These are phyloP conservation scores for Tinea pellionella DNA, from an alignment of 2,888 invertebrate genomes.

Conservation along the genomic window DNA sequence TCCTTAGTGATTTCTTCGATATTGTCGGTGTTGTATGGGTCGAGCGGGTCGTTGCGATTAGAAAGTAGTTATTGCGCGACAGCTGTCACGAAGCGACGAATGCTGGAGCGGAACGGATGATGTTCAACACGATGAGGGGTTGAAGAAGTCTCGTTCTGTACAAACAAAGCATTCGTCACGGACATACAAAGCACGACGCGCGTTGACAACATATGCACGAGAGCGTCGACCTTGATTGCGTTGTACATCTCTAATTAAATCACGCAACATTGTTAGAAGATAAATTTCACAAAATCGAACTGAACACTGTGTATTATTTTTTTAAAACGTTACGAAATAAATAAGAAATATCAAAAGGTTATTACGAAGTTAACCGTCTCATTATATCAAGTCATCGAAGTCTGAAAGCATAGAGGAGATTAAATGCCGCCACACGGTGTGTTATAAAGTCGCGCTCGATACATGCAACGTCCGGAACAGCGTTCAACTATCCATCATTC, in stretches of 20 bases:
- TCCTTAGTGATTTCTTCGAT: constrained; percentile 48
- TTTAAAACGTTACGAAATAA: not conserved
- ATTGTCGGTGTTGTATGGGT: constrained; percentile 36
- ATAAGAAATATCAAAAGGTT: not conserved
- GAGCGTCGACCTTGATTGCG: constrained; percentile 14
- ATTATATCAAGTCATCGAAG: constrained; percentile 6
- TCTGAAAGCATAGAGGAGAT: constrained; percentile 7
- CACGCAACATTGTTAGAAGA: constrained; percentile 5
- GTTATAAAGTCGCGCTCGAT: constrained; percentile 6
- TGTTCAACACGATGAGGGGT: constrained; percentile 23
- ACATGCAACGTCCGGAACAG: constrained; percentile 55
- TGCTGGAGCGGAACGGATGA: constrained; percentile 61
- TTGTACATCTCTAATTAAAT: constrained; percentile 18
- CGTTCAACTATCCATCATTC: constrained; percentile 70
- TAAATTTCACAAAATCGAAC: not conserved
- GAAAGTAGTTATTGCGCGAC: constrained; percentile 49
- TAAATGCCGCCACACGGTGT: constrained; percentile 8
- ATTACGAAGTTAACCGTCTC: constrained; percentile 3
- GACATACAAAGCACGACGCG: constrained; percentile 33
- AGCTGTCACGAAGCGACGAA: constrained; percentile 64
- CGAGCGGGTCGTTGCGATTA: constrained; percentile 35
- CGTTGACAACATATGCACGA: not conserved
- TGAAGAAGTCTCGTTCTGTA: constrained; percentile 44
- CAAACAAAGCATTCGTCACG: constrained; percentile 59
- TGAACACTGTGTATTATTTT: not conserved